phyloP scores from a whole-genome alignment of 2,113 vertebrate species.

The Apus apus region DNA sequence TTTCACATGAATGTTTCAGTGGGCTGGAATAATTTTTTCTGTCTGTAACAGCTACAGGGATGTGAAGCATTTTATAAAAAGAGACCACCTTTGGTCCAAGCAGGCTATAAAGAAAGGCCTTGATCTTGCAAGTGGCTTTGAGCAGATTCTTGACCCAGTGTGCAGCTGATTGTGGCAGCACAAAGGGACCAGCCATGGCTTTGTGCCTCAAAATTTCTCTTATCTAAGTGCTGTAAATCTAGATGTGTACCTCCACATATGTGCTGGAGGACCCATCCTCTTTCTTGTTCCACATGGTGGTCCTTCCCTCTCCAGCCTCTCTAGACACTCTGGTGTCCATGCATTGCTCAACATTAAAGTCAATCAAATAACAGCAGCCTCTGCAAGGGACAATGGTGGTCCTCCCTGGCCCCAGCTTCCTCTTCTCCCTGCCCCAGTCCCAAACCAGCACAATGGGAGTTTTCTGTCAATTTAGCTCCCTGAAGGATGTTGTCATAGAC shows the following conservation, averaged over 20 bases:
- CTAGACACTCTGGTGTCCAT: background rate
- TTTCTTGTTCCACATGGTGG: background rate
- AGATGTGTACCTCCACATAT: background rate
- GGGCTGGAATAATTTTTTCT: background rate
- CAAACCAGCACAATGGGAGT: background rate
- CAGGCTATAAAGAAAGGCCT: background rate
- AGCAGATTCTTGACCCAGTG: background rate
- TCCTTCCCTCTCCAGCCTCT: background rate
- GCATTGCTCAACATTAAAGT: background rate
- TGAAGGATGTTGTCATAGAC: background rate
- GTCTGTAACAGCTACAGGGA: background rate
- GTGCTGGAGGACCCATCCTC: background rate
- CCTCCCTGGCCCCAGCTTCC: background rate
- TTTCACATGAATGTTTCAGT: background rate
- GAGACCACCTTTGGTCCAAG: background rate
- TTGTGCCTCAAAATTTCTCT: background rate
- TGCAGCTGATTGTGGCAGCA: accelerated
- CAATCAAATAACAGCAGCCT: background rate
- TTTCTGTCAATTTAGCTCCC: background rate
- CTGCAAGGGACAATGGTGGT: accelerated
- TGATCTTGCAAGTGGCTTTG: constrained; percentile 31
- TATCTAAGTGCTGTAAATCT: background rate
- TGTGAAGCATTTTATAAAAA: background rate
- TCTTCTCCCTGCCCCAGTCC: background rate
- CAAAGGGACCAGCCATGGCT: background rate